Conservation (phyloP, 2,888 invertebrate genomes). For the Crossocerus cetratus region DNA sequence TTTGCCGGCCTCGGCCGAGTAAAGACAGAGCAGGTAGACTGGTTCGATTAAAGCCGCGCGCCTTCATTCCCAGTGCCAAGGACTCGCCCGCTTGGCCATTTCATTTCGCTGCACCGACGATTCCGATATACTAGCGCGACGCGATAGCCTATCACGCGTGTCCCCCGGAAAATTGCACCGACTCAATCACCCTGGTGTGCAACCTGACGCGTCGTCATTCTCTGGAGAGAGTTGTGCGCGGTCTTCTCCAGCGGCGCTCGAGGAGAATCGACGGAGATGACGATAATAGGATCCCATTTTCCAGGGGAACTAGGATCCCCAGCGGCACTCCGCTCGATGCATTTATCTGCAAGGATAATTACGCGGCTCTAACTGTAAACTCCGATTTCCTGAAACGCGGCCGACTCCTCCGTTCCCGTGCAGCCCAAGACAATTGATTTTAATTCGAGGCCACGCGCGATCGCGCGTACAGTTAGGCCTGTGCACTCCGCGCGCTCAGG, state of each 20-base stretch:
- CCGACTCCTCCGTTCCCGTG: constrained; percentile 4
- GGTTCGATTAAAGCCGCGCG: constrained; percentile 43
- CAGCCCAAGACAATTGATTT: constrained; percentile 32
- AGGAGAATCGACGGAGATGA: background rate
- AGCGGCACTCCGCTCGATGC: background rate
- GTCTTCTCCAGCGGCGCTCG: background rate
- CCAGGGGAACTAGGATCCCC: background rate
- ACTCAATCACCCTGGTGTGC: background rate
- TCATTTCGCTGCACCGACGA: background rate
- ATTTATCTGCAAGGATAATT: constrained; percentile 26
- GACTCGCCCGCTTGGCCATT: constrained; percentile 12
- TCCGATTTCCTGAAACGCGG: constrained; percentile 40
- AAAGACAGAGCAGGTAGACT: constrained; percentile 21
- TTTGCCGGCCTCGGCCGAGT: constrained; percentile 1
- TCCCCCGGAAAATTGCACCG: background rate
- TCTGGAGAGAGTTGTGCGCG: no score
- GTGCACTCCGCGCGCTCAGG: background rate
- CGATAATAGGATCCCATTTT: background rate
- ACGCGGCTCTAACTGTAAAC: constrained; percentile 21
- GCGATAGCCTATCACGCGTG: background rate
- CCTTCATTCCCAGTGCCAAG: constrained; percentile 22
- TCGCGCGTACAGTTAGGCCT: constrained; percentile 29
- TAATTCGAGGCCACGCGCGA: constrained; percentile 53
- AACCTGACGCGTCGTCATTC: background rate
- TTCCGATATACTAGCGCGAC: background rate